A percentile compares a stretch with the other conserved stretches of the same genome.
Evolutionary conservation across 2,888 invertebrate genomes (phyloP).

Genomic region (Lacanobia oleracea): DNA sequence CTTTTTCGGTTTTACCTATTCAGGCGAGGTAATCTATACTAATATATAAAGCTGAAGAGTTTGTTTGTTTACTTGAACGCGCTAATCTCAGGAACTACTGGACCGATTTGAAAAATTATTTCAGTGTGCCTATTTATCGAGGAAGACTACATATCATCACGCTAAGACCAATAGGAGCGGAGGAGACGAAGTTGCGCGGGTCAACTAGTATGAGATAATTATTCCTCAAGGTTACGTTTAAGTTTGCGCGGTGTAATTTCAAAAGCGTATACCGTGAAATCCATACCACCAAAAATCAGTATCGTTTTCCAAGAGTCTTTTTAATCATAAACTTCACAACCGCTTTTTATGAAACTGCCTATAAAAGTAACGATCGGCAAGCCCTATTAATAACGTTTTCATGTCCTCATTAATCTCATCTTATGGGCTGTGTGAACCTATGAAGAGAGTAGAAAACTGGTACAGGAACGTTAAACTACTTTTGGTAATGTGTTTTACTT

Average conservation of each 20-base stretch:
- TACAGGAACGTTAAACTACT: slow-evolving; percentile 39
- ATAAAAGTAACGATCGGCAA: slow-evolving; percentile 26
- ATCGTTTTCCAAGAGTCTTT: background rate
- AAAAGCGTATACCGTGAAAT: background rate
- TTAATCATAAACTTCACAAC: slow-evolving; percentile 3
- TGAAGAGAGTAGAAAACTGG: slow-evolving; percentile 52
- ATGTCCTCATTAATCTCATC: slow-evolving; percentile 38
- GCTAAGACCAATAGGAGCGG: too few relatives aligned
- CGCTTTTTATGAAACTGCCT: slow-evolving; percentile 15
- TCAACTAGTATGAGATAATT: too few relatives aligned
- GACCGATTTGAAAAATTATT: too few relatives aligned
- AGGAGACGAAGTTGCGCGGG: too few relatives aligned
- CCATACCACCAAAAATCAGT: background rate
- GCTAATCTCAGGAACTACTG: too few relatives aligned
- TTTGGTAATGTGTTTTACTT: slow-evolving; percentile 23
- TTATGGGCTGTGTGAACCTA: slow-evolving; percentile 31
- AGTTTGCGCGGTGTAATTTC: too few relatives aligned
- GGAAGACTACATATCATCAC: too few relatives aligned
- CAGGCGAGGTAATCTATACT: too few relatives aligned
- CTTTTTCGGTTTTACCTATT: background rate
- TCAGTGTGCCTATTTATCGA: too few relatives aligned
- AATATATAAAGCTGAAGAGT: too few relatives aligned
- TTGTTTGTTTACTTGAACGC: too few relatives aligned
- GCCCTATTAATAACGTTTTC: slow-evolving; percentile 39
- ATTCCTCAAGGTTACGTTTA: too few relatives aligned